phyloP scores from a whole-genome alignment of 2,888 invertebrate species.

The Volucella inanis region DNA sequence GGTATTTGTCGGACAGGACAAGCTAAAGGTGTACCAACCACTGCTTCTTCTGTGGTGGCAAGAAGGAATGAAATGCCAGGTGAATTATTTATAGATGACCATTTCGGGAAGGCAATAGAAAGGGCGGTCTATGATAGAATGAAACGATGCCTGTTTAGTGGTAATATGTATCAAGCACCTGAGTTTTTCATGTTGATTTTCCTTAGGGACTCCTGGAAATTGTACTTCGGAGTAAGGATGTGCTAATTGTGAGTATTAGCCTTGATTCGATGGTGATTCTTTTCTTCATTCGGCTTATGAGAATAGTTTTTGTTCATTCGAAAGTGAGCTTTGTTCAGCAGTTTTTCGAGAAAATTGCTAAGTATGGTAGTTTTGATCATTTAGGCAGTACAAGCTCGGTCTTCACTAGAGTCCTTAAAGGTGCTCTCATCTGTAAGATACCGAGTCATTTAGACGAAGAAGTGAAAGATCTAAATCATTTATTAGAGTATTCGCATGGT shows the following conservation, averaged over 20 bases:
- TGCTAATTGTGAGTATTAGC: slow-evolving; percentile 64
- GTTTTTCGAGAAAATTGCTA: no score
- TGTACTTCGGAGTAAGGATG: slow-evolving; percentile 39
- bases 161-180: slow-evolving; percentile 47
- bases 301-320: background rate
- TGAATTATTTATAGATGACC: slow-evolving; percentile 68
- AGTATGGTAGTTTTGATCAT: no score
- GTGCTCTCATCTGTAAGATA: no score
- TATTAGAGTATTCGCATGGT: no score
- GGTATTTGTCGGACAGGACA: slow-evolving; percentile 66
- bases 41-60: background rate
- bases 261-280: slow-evolving; percentile 47
- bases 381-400: no score
- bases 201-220: slow-evolving; percentile 41
- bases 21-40: slow-evolving; percentile 39
- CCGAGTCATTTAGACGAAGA: no score
- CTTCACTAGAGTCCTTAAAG: no score
- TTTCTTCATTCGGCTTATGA: slow-evolving; percentile 4
- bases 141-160: slow-evolving; percentile 25
- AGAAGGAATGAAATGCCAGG: slow-evolving; percentile 57
- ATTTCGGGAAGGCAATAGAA: slow-evolving; percentile 7
- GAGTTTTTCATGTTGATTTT: slow-evolving; percentile 60
- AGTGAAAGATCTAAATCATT: no score
- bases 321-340: no score
- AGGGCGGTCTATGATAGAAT: slow-evolving; percentile 27